Base-by-base conservation (phyloP, 2,888 invertebrate species). In the Spodoptera littoralis region DNA sequence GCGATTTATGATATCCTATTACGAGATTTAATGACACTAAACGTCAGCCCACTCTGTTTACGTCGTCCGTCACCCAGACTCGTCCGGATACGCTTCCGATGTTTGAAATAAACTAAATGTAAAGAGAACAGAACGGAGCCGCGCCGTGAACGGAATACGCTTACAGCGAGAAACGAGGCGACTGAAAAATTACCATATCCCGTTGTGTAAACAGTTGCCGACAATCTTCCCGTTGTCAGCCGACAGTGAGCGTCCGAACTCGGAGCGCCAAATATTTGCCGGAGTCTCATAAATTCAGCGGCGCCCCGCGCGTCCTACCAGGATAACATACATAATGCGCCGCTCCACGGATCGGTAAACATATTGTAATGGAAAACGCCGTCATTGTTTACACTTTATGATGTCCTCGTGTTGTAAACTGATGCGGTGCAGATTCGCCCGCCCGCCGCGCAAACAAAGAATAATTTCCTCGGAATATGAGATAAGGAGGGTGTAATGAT, bases 311-410 rank as follows among this genome's bases (percentile, higher is more conserved):
- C 90, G 89, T 89, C 90, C 90, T 84, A 87, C 90, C 90, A 88
- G 94, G 93, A 92, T 93, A 94, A 94, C 94, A 94, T 90, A 93
- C 92, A 94, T 94, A 94, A 94, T 93, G 90, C 94, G 90, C 87
- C 85, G 89, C 91, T 86, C 92, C 90, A 90, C 92, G 94, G 93
- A 92, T 94, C 92, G 93, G 94, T 91, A 94, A 94, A 94, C 94
- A 94, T 94, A 94, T 94, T 94, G 94, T 94, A 94, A 94, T 94
- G 94, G 94, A 94, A 94, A 94, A 93, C 92, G 92, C 90, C 89
- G 89, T 90, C 92, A 92, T 92, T 94, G 94, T 94, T 94, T 94
- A 90, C 93, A 90, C 90, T 93, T 94, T 93, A 93, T 92, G 92
- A 93, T 92, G 93, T 93, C 92, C 94, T 89, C 82, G 88, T 84